Evolutionary conservation across 2,797 vertebrate genomes (phyloP).

Genomic region (Euphonia xanthogaster): DNA sequence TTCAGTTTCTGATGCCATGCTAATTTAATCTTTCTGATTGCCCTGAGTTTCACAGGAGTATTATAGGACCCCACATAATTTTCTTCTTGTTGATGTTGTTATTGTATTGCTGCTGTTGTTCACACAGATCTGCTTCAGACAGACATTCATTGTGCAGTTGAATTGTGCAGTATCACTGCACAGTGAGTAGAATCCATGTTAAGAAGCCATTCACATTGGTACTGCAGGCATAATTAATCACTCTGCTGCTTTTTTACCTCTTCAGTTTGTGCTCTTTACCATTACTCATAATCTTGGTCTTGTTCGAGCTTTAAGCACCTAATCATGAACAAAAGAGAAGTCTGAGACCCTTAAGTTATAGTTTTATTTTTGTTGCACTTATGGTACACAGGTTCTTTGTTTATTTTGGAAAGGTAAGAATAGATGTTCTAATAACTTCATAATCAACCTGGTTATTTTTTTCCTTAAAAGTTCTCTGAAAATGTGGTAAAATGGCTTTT

Average conservation of each 20-base stretch:
- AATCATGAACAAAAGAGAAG: neutral
- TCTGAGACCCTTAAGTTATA: neutral
- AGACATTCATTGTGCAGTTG: neutral
- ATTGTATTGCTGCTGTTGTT: neutral
- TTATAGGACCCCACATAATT: neutral
- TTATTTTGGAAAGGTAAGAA: neutral
- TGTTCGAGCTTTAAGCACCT: neutral
- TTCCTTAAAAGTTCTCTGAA: neutral
- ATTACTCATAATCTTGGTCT: neutral
- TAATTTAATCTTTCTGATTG: neutral
- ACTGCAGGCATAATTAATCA: neutral
- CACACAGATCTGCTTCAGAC: conserved; percentile 32
- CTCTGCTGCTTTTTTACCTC: neutral
- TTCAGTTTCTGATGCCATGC: neutral
- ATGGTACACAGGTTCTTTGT: neutral
- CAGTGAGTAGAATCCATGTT: neutral
- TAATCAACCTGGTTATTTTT: neutral
- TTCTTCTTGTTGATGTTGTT: neutral
- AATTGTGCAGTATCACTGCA: neutral
- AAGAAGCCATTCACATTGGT: neutral
- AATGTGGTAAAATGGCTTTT: neutral
- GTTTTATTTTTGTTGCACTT: neutral
- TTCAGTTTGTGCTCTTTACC: neutral
- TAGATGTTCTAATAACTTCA: neutral
- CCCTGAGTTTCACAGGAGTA: neutral